Evolutionary conservation across 2,113 vertebrate genomes (phyloP).

Genomic region (Otolemur garnettii): DNA sequence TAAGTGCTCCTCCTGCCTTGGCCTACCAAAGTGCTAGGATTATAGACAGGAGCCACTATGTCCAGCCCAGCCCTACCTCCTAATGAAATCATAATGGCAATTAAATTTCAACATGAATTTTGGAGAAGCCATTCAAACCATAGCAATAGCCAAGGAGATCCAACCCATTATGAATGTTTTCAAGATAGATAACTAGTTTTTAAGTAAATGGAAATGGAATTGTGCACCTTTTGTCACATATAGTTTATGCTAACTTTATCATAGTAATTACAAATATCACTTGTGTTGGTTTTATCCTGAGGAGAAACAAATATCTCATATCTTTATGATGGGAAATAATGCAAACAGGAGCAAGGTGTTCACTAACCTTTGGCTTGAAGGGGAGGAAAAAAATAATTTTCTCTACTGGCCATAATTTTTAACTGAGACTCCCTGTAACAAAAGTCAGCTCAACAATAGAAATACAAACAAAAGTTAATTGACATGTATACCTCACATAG

Average conservation of each 20-base stretch:
- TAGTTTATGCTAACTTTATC: neutral
- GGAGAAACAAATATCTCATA: neutral
- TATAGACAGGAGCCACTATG: too few species aligned
- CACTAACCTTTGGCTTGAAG: neutral
- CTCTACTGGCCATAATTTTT: neutral
- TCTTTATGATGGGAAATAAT: neutral
- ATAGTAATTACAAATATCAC: neutral
- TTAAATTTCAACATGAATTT: neutral
- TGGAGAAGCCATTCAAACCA: neutral
- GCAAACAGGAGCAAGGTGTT: too few species aligned
- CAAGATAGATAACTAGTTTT: neutral
- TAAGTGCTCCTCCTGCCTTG: too few species aligned
- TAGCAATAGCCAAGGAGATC: neutral
- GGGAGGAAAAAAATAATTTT: neutral
- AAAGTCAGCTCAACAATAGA: neutral
- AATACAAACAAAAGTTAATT: neutral
- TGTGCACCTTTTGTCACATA: neutral
- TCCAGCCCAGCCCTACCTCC: neutral
- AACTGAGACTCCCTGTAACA: neutral
- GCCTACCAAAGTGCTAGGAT: too few species aligned
- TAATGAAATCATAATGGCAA: neutral
- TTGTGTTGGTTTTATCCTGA: neutral
- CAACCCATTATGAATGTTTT: neutral
- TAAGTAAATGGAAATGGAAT: neutral
- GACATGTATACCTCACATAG: neutral